Base-by-base conservation (phyloP, 2,888 invertebrate genomes). In the Scaptomyza caliginosa region DNA sequence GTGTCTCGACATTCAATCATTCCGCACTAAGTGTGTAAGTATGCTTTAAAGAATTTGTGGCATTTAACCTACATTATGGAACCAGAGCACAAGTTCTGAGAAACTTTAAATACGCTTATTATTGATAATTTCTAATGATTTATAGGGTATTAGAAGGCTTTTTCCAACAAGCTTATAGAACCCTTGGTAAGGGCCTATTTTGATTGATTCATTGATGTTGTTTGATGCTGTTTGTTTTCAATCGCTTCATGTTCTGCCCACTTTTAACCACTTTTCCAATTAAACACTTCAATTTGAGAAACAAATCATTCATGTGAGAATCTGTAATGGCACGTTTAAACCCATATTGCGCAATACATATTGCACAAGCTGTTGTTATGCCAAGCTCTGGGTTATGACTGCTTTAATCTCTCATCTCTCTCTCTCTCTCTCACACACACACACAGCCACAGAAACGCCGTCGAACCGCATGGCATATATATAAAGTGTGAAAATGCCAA, bases 401-500 rank as follows among this genome's bases (percentile, higher is more conserved):
- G 34, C 24, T 49, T 48, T 67, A 57, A 62, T 51, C 67, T 34
- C 30, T 19, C 19, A 36, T 11, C 48, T 40, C 4, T 16, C n/a
- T 2, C 28, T 8, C 8, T 3, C 1, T 5, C 17, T 3, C 34
- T 38, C 10, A 16, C n/a, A 2, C 23, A 13, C 21, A 38, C 17
- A 50, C 13, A 36, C 46, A 30, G 3, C 2, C 19, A 45, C 19
- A 11, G 6, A 11, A 11, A 24, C 19, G 3, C 48, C 28, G 34
- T 49, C 40, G 34, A 36, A 36, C 51, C 46, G 48, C 49, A 54
- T 67, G 36, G 16, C 13, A 21, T 30, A 34, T 34, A 52, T 66
- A 79, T 70, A 79, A 77, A 79, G 79, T 80, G 79, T 77, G 83
- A 79, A 79, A 82, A 77, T 83, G 79, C 67, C 80, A 77, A 74